phyloP scores from a whole-genome alignment of 2,797 vertebrate genomes.

The Sebastes baramenuke region DNA sequence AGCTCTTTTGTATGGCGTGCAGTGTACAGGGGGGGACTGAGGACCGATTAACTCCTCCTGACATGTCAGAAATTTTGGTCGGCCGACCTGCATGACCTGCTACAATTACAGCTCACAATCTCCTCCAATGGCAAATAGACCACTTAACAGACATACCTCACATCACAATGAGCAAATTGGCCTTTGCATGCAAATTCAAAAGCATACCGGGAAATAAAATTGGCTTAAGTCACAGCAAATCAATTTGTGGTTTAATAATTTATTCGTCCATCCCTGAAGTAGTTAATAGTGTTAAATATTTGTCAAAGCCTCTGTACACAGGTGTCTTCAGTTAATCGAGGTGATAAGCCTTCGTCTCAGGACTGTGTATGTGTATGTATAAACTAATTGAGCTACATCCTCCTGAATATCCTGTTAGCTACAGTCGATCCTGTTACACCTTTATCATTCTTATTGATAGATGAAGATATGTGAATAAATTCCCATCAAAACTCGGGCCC shows the following conservation, averaged over 20 bases:
- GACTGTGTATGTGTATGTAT: not conserved
- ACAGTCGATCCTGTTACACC: not conserved
- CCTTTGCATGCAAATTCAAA: not conserved
- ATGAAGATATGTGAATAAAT: too few relatives aligned
- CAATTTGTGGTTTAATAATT: conserved; percentile 2
- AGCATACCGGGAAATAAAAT: not conserved
- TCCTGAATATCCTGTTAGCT: not conserved
- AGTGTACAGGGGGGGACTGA: too few relatives aligned
- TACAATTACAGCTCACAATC: not conserved
- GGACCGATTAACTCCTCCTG: too few relatives aligned
- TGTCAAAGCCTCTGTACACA: conserved; percentile 7
- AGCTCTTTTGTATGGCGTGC: too few relatives aligned
- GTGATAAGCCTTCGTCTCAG: not conserved
- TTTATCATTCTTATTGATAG: too few relatives aligned
- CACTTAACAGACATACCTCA: not conserved
- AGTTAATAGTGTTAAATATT: conserved; percentile 19
- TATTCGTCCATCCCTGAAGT: not conserved
- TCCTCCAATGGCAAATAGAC: not conserved
- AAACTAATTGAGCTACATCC: not conserved
- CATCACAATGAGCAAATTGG: not conserved
- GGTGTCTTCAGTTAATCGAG: not conserved
- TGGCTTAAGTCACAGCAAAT: not conserved
- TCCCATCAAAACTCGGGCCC: too few relatives aligned
- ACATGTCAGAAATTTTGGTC: too few relatives aligned
- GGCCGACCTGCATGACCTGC: not conserved